phyloP scores from a whole-genome alignment of 2,113 vertebrate species.

The Dromaius novaehollandiae region DNA sequence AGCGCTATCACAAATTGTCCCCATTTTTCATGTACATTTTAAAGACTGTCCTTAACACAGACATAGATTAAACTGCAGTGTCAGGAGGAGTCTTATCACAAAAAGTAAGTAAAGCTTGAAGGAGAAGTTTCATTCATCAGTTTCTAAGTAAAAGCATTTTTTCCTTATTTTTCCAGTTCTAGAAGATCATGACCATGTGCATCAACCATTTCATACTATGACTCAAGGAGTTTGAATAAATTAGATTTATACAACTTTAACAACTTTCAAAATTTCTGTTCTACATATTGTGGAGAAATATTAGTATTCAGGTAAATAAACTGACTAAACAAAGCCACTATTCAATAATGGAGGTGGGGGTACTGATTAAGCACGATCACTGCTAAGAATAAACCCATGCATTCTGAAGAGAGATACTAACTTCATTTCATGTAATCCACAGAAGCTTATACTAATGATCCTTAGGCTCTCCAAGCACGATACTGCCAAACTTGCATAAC shows the following conservation, averaged over 20 bases:
- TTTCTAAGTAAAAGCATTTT: neutral
- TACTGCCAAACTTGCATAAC: neutral
- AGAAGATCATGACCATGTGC: neutral
- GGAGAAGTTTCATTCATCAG: neutral
- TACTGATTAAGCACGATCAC: neutral
- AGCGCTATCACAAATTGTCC: neutral
- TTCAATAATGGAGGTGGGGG: neutral
- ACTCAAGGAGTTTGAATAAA: neutral
- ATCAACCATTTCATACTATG: neutral
- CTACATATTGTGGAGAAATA: neutral
- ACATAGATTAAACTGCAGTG: neutral
- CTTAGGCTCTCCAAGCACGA: neutral
- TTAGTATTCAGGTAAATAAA: neutral
- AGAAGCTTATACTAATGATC: neutral
- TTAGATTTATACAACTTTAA: neutral
- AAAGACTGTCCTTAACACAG: neutral
- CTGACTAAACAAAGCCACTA: neutral
- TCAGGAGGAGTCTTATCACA: neutral
- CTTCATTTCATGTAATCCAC: neutral
- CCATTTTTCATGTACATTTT: neutral
- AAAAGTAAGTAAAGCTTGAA: neutral
- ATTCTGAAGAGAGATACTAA: neutral
- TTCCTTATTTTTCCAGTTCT: neutral
- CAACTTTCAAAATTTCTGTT: neutral
- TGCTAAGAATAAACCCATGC: neutral